phyloP scores from a whole-genome alignment of 2,797 vertebrate genomes.

The Epinephelus malabaricus region DNA sequence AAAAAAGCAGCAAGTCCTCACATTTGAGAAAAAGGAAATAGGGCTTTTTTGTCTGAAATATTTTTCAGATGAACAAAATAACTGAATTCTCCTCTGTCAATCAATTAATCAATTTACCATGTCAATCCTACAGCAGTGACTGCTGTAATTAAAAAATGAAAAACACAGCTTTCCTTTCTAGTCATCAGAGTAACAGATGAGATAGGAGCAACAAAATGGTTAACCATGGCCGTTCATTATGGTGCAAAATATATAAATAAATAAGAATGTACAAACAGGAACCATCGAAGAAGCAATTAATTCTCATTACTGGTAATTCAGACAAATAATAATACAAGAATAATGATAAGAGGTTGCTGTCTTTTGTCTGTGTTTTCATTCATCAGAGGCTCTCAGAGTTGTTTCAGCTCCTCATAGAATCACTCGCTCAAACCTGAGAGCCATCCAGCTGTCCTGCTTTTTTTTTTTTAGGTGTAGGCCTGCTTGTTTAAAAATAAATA shows the following conservation, averaged over 20 bases:
- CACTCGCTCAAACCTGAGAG: not conserved
- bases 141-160: not conserved
- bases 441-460: not conserved
- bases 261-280: not conserved
- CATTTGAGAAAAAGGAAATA: not conserved
- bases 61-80: not conserved
- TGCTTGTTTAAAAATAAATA: conserved; percentile 10
- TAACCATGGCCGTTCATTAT: not conserved
- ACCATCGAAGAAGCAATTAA: not conserved
- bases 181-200: not conserved
- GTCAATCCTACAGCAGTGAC: not conserved
- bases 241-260: not conserved
- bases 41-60: not conserved
- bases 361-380: not conserved
- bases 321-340: conserved; percentile 6
- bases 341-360: not conserved
- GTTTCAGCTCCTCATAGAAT: not conserved
- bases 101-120: not conserved
- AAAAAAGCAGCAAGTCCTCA: not conserved
- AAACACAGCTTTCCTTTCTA: not conserved
- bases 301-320: not conserved
- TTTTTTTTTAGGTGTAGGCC: not conserved
- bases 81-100: not conserved
- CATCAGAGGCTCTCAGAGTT: not conserved
- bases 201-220: not conserved